Evolutionary conservation across 2,888 invertebrate species (phyloP), one percentile per base, ranked within the genome.

Genomic region (Synanthedon vespiformis): DNA sequence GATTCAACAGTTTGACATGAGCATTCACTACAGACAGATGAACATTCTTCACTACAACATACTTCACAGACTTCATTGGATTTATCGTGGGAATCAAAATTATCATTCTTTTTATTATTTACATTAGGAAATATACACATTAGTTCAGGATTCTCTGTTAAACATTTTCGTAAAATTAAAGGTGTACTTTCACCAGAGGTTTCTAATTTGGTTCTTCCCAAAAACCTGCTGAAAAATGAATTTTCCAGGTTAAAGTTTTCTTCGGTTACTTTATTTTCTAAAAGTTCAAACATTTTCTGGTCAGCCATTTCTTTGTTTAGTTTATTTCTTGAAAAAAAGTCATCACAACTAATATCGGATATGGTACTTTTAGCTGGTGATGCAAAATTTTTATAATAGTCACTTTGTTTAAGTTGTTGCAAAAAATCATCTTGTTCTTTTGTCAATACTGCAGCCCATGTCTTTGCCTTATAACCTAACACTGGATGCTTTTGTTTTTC

Each of bases 211-310:
- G 58, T 76, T 56, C 61, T 83, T 57, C 71, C 79, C 54, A 91
- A 65, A 57, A 91, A 88, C 14, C 86, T 85, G 52, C 84, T 77
- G 22, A 92, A 89, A 50, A 91, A 89, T 50, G 92, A 92, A 44
- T 91, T 92, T 51, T 91, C 90, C 56, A 92, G 88, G 67, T 90
- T 91, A 61, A 95, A 93, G 67, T 93, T 93, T 18, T 92, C 92
- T 68, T 89, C 88, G 50, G 90, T 86, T 4, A 92, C 92, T 72
- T 92, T 92, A 63, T 91, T 90, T 77, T 95, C 95, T 40, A 95
- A 77, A 5, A 93, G 71, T 67, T 95, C 94, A 77, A 95, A 95
- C 66, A 94, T 89, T 56, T 90, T 89, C 57, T 94, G 87, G 66
- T 94, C 94, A 40, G 90, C 91, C 2, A 76, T 61, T 74, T 90